Base-by-base conservation (phyloP, 1,140 invertebrate genomes). In the Lordiphosa mommai region DNA sequence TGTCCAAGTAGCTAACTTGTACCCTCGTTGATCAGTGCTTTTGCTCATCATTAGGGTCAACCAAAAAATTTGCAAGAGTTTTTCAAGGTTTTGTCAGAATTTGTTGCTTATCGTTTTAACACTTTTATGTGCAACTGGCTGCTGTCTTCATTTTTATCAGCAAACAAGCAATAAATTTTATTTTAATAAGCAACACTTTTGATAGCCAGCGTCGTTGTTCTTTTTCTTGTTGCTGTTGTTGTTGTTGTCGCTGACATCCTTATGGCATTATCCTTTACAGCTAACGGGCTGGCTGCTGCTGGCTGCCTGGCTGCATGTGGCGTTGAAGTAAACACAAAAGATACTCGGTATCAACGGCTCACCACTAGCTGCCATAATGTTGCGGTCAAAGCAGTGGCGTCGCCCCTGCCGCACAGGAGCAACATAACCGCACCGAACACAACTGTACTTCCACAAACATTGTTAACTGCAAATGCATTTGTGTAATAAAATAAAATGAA, bases 151-250 rank as follows among this genome's bases (percentile, higher is more conserved):
- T 80, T 82, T 80, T 82, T 80, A 82, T 82, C 76, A 67, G 71
- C 57, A 71, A 82, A 80, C 76, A 80, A 80, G 76, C 71, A 82
- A 82, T 82, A 80, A 82, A 80, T 80, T 80, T 82, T 63, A 80
- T 80, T 80, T 80, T 82, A 82, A 80, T 80, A 82, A 74, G 66
- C 76, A 82, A 82, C 76, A 80, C 70, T 80, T 80, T 76, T 80
- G 76, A 82, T 82, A 82, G 66, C 71, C 49, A 70, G 44, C 29
- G 12, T 6, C 30, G 43, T 30, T 37, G 40, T 10, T 6, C 20
- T 23, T 29, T 23, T 37, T 58, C 36, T 38, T 30, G 47, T 48
- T n/a, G 3, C 10, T 7, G n/a, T 40, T 5, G 10, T 38, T 30
- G 47, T 48, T n/a, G 3, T 10, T 7, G n/a, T 40, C 7, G 10